Base-by-base conservation (phyloP, 2,888 invertebrate genomes). In the Synanthedon myopaeformis region DNA sequence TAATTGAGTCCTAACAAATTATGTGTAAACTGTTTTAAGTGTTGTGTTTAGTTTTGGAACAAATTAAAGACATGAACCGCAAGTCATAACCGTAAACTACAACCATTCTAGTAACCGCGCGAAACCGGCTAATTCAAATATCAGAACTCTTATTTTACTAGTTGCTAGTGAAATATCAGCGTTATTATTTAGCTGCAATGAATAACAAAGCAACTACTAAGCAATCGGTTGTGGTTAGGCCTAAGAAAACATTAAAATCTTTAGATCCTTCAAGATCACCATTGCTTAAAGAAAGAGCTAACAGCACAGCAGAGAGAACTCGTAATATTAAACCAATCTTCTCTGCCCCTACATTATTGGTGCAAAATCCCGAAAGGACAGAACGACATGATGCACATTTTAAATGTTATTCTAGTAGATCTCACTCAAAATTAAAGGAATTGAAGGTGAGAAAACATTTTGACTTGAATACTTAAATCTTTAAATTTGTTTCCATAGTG, bases 221-320 rank as follows among this genome's bases (percentile, higher is more conserved):
- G 54, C 67, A 63, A 50, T 73, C 72, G 6, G 65, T 65, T 59
- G 72, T 79, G 3, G 73, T 77, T 19, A 86, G 79, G 60, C 86
- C 85, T 23, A 76, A 76, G 57, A 74, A 66, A 57, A 87, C 86
- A 17, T 55, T 87, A 41, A 74, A 74, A 57, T 84, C 84, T 13
- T 59, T 84, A 53, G 77, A 82, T 55, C 76, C 82, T 52, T 64
- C 67, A 8, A 64, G 67, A 42, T 75, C 76, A 3, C 75, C 77
- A 1, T 67, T 67, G n/a, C 17, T 23, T 10, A 59, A 57, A 3
- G 56, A 61, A 12, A 67, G 64, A 49, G 55, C 53, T 52, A 62
- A 58, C 45, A 61, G 63, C 23, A 42, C 19, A 56, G 51, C 52
- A 8, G 65, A 60, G 49, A 70, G 63, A 55, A 45, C 61, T 49